Conservation (phyloP, 2,888 invertebrate species). For the Eubasilissa splendida region DNA sequence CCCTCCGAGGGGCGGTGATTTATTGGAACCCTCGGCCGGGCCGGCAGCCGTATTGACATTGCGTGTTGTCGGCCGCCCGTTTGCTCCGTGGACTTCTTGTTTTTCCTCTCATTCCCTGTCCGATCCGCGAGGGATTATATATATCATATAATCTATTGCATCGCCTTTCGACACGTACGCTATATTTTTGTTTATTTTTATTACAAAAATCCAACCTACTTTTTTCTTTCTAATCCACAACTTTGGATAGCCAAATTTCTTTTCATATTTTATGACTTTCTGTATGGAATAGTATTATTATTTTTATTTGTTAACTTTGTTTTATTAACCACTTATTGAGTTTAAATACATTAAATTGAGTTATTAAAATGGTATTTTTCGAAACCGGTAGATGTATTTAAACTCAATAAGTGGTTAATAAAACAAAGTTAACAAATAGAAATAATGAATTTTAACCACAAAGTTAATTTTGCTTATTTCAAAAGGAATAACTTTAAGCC, state of each 20-base stretch:
- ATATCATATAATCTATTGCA: constrained; percentile 10
- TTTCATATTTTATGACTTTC: neutral
- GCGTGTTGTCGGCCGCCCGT: constrained; percentile 31
- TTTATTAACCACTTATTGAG: no score
- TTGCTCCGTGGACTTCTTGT: constrained; percentile 39
- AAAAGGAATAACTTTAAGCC: no score
- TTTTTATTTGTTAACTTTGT: no score
- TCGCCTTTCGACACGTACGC: constrained; percentile 8
- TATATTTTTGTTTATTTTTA: constrained; percentile 15
- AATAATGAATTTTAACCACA: no score
- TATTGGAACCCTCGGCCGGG: constrained; percentile 38
- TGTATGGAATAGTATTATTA: no score
- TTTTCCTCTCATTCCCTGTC: constrained; percentile 34
- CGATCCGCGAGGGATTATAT: constrained; percentile 29
- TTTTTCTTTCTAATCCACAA: neutral
- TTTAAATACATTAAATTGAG: no score
- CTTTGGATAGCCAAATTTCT: neutral
- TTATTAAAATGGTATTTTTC: no score
- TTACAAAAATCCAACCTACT: neutral
- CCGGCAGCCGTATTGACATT: constrained; percentile 44
- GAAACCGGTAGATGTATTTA: no score
- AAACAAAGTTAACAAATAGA: no score
- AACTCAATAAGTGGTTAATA: no score
- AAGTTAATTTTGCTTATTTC: no score
- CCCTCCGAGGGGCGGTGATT: constrained; percentile 38